Evolutionary conservation across 2,888 invertebrate species (phyloP).

Genomic region (Ecdyonurus torrentis): DNA sequence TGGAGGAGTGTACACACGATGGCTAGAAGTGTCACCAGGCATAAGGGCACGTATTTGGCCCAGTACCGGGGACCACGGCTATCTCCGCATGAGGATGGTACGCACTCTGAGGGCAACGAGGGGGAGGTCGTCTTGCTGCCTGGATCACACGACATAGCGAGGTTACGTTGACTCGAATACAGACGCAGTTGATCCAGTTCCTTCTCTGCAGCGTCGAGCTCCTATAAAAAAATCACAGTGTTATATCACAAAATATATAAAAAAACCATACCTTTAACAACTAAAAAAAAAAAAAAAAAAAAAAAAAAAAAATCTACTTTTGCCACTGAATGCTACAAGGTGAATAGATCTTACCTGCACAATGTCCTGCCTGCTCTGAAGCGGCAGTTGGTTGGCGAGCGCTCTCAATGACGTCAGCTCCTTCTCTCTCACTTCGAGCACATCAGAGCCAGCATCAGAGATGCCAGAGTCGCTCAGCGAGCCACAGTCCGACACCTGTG

Average conservation of each 20-base stretch:
- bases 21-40: not conserved
- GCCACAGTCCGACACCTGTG: not conserved
- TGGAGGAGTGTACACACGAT: not conserved
- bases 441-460: constrained; percentile 2
- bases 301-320: too few species aligned
- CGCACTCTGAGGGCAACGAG: not conserved
- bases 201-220: constrained; percentile 1
- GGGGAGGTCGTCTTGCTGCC: not conserved
- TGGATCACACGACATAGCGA: not conserved
- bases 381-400: not conserved
- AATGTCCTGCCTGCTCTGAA: not conserved
- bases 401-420: not conserved
- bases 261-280: too few species aligned
- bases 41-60: not conserved
- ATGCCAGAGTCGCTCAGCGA: constrained; percentile 1
- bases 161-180: not conserved
- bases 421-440: not conserved
- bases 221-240: too few species aligned
- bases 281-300: too few species aligned
- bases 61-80: not conserved
- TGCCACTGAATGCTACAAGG: too few species aligned
- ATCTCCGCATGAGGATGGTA: not conserved
- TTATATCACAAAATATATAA: too few species aligned
- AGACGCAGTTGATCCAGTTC: not conserved
- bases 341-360: too few species aligned